Base-by-base conservation (phyloP, 1,140 invertebrate species). In the Heterodera carotae region DNA sequence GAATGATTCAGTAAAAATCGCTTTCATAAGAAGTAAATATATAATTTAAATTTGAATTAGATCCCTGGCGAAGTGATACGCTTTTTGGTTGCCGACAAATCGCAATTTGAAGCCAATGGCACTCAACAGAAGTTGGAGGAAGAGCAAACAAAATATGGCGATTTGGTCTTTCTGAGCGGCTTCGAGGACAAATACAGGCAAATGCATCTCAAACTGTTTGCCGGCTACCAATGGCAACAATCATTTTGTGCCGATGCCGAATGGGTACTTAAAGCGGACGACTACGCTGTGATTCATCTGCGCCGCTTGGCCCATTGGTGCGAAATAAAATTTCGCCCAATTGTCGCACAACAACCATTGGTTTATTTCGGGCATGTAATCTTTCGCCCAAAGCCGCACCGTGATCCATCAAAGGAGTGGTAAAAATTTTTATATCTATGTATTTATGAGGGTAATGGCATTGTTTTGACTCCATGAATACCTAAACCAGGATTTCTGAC, bases 201-300 rank as follows among this genome's bases (percentile, higher is more conserved):
- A n/a, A n/a, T n/a, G n/a, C n/a, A n/a, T n/a, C n/a, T n/a, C n/a
- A n/a, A n/a, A n/a, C n/a, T n/a, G n/a, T 59, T 69, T 25, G 76
- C 77, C 25, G 78, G 73, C 33, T 70, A 80, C 12, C 29, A 79
- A n/a, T 79, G 76, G 76, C 76, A 79, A 31, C 66, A 69, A 64
- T 27, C 39, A 33, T 73, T 73, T 53, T 73, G 70, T 56, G 29
- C 36, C 12, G 22, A 29, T 59, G 60, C 70, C 31, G 25, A 73
- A 73, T 73, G 22, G 39, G 60, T 73, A 27, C 27, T 73, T 33
- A 73, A 73, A 56, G 53, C 70, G 33, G 70, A 73, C 34, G 70
- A 73, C 60, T 33, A 73, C 34, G 29, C 70, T 29, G n/a, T 73
- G 15, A 39, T 73, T 25, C 70, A 73, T 25, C 53, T 73, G 5